Evolutionary conservation across 2,797 vertebrate species (phyloP).

Genomic region (Molossus molossus): DNA sequence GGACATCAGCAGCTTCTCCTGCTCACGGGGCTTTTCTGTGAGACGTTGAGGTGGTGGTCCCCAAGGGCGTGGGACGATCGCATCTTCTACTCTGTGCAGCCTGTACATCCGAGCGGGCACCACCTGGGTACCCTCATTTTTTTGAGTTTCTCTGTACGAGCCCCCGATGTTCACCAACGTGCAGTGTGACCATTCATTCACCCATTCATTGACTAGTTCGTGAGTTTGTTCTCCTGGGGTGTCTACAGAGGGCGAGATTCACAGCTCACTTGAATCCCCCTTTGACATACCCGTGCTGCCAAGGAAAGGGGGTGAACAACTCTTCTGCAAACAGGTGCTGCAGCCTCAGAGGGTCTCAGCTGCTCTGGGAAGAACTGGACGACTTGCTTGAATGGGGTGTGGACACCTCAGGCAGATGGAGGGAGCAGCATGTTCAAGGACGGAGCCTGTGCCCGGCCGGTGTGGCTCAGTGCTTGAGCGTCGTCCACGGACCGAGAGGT

Average conservation of each 20-base stretch:
- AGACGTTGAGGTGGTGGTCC: fast-evolving
- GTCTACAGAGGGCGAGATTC: fast-evolving
- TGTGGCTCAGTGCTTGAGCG: too few relatives aligned
- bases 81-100: fast-evolving
- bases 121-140: fast-evolving
- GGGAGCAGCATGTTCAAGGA: fast-evolving
- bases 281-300: fast-evolving
- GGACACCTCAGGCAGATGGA: neutral
- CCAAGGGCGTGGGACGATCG: neutral
- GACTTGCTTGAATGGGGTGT: fast-evolving
- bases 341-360: too few relatives aligned
- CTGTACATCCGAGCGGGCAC: fast-evolving
- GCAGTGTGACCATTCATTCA: fast-evolving
- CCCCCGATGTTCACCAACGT: neutral
- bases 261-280: fast-evolving
- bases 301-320: fast-evolving
- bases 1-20: fast-evolving
- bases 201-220: fast-evolving
- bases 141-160: fast-evolving
- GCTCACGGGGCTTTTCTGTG: neutral
- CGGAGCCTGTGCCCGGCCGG: neutral
- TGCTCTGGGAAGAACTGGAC: fast-evolving
- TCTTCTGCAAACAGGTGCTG: fast-evolving
- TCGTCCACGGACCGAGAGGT: too few relatives aligned
- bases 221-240: neutral